Evolutionary conservation across 2,888 invertebrate genomes (phyloP), one percentile per base, ranked within the genome.

Genomic region (Polydrusus cervinus): DNA sequence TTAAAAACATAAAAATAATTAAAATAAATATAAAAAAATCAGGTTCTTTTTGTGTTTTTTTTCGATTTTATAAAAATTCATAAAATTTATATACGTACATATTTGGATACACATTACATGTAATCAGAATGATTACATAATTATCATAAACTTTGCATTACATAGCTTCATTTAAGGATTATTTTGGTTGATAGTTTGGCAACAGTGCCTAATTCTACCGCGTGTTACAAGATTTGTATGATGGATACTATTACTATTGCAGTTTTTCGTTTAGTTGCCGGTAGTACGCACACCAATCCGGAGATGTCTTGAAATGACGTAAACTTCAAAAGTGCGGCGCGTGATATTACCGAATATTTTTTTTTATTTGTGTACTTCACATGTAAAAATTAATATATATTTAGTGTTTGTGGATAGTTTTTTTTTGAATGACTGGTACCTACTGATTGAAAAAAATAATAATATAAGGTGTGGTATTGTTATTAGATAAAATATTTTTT

Each of bases 181-280:
- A 8, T 9, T 6, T 18, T 11, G 1, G 16, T 47, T 8, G 47
- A 16, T 8, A 16, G 47, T 16, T 8, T 20, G 51, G 20, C 51
- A 51, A 51, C 51, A 20, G 18, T 3, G 51, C 20, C 20, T 16
- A 18, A 18, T 51, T 11, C 20, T 16, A 51, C 16, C 51, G 51
- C 20, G 20, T 51, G 14, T 16, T 51, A 51, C 20, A 51, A 20
- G 51, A 18, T 51, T 51, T 16, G 18, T 18, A 20, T 20, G 51
- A 51, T 51, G 13, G 18, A 51, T 51, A n/a, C n/a, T n/a, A n/a
- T n/a, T n/a, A n/a, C n/a, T n/a, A n/a, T 51, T 51, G 51, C 20
- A 51, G 51, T 20, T 20, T 51, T 51, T 18, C 20, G 51, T 51
- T 51, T 51, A 51, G 51, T 51, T 51, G 20, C 51, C 51, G 51